Conservation (phyloP, 2,888 invertebrate genomes). For the Pelosia muscerda region DNA sequence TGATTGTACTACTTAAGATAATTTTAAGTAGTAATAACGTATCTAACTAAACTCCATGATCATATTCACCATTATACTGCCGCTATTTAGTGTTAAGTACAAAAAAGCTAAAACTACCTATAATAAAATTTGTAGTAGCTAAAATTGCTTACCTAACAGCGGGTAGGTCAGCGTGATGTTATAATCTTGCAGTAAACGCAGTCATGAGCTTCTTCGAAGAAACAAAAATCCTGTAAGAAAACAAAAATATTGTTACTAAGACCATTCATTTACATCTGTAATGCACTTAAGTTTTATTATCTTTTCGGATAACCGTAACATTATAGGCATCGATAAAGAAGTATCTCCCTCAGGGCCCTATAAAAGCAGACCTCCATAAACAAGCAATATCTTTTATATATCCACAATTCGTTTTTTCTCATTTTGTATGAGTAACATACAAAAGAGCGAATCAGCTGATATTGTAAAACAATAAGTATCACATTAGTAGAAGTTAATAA, state of each 20-base stretch:
- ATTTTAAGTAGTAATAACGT: too few species aligned
- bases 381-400: conserved; percentile 81
- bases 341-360: conserved; percentile 70
- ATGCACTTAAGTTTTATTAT: conserved; percentile 69
- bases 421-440: conserved; percentile 62
- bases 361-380: conserved; percentile 82
- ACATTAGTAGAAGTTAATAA: conserved; percentile 10
- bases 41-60: neutral
- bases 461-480: conserved; percentile 24
- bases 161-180: conserved; percentile 76
- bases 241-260: conserved; percentile 43
- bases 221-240: conserved; percentile 75
- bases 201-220: conserved; percentile 67
- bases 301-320: conserved; percentile 73
- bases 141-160: conserved; percentile 72
- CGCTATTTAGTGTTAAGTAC: neutral
- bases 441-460: conserved; percentile 43
- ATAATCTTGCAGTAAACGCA: conserved; percentile 68
- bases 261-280: conserved; percentile 48
- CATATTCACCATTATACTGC: neutral
- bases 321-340: conserved; percentile 76
- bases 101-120: neutral
- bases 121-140: neutral
- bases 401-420: conserved; percentile 70
- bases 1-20: too few species aligned